These are phyloP conservation scores for Chanos chanos DNA, from an alignment of 2,797 vertebrate species.

Conservation along the genomic window DNA sequence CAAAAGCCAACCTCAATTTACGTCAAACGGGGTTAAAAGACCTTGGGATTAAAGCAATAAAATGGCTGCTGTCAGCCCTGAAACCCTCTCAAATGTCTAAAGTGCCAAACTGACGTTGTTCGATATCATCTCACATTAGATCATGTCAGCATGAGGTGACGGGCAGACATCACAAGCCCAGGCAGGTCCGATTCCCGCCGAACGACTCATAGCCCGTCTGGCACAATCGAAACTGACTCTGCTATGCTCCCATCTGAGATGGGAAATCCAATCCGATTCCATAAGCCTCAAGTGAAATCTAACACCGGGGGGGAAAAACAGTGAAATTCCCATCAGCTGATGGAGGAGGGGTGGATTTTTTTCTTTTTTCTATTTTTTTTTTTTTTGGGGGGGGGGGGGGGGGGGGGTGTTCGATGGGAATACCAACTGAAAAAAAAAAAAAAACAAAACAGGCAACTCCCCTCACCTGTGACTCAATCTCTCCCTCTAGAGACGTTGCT, in stretches of 20 bases:
- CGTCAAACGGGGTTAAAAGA: slow-evolving; percentile 96
- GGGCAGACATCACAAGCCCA: slow-evolving; percentile 84
- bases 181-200: slow-evolving; percentile 92
- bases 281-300: slow-evolving; percentile 21
- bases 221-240: slow-evolving; percentile 84
- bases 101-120: slow-evolving; percentile 92
- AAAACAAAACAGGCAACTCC: slow-evolving; percentile 17
- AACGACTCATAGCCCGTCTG: slow-evolving; percentile 84
- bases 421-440: too few species aligned
- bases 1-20: slow-evolving; percentile 97
- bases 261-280: slow-evolving; percentile 72
- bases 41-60: slow-evolving; percentile 97
- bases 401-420: too few species aligned
- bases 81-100: slow-evolving; percentile 89
- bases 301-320: slow-evolving; percentile 18
- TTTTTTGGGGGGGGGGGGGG: too few species aligned
- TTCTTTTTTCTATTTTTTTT: too few species aligned
- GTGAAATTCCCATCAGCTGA: slow-evolving; percentile 30
- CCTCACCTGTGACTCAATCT: slow-evolving; percentile 40
- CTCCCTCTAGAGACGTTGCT: slow-evolving; percentile 28
- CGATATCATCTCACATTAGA: slow-evolving; percentile 97
- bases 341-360: slow-evolving; percentile 20
- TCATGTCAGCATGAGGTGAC: slow-evolving; percentile 87
- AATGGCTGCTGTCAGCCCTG: slow-evolving; percentile 94
- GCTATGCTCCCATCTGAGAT: slow-evolving; percentile 74